Base-by-base conservation (phyloP, 2,888 invertebrate species). In the Drosophila niveifrons region DNA sequence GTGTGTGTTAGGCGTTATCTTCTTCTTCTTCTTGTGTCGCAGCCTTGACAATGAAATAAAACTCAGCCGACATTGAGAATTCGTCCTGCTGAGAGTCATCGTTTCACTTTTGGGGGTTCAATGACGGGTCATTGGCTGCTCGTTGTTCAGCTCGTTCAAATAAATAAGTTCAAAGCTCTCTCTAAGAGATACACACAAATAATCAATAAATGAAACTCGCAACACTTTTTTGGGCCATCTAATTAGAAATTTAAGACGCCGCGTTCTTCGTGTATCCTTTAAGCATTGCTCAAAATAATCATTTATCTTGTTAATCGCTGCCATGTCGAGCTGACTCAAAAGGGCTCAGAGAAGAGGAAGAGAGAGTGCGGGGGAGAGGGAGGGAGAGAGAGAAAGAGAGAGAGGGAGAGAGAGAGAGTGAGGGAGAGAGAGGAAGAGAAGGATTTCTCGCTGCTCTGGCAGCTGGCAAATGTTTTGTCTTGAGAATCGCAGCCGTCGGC, bases 251-350 rank as follows among this genome's bases (percentile, higher is more conserved):
- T 85, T 72, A 85, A 82, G 72, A 53, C 65, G n/a, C n/a, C n/a
- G n/a, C n/a, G 44, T 58, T 59, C 18, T 17, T 3, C 28, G 9
- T 8, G 72, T 59, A 72, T 72, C 76, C 71, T 71, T 83, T 68
- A 57, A 67, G 68, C 72, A 82, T 78, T 80, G 69, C 77, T 82
- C 74, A 78, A 84, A 84, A 87, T 77, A 86, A 82, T 78, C 76
- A 89, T 89, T 89, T 89, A 76, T 84, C 88, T 88, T 78, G 62
- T 78, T 82, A 82, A 84, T 85, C 88, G 75, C 77, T 59, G 72
- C 67, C 67, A 63, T 66, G 74, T 77, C 87, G 74, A 73, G 57
- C 47, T 9, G 6, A 23, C 23, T 3, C 10, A 13, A 10, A n/a
- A 17, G 64, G n/a, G 9, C n/a, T n/a, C n/a, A n/a, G n/a, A n/a